Percentiles rank a stretch among this genome's conserved stretches.
Conservation (phyloP, 2,113 vertebrate genomes). For the Caloenas nicobarica region DNA sequence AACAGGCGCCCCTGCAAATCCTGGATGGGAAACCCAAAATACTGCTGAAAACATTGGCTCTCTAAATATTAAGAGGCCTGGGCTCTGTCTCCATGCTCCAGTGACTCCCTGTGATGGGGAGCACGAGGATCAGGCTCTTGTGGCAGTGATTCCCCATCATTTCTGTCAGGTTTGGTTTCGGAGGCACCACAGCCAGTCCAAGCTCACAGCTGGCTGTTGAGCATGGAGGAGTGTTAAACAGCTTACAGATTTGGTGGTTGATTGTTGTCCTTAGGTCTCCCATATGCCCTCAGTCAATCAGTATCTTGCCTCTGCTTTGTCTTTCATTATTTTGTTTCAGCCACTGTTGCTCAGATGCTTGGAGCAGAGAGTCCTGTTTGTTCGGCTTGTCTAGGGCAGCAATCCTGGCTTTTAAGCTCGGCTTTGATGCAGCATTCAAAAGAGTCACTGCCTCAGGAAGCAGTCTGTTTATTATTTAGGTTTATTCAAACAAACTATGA, state of each 20-base stretch:
- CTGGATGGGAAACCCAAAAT: background rate
- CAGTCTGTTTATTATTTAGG: background rate
- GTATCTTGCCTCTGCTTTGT: background rate
- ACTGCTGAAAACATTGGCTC: background rate
- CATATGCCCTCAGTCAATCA: conserved; percentile 34
- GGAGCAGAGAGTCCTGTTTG: background rate
- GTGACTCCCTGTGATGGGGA: accelerated
- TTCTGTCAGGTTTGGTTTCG: background rate
- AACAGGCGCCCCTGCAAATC: conserved; percentile 66
- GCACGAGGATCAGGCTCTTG: background rate
- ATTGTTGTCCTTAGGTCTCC: conserved; percentile 26
- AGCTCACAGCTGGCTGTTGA: background rate
- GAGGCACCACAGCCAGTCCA: background rate
- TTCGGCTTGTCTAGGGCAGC: accelerated
- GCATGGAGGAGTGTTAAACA: background rate
- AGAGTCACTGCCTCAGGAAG: background rate
- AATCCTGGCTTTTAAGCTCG: background rate
- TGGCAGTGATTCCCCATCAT: background rate
- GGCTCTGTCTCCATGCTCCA: background rate
- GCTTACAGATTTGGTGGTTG: background rate
- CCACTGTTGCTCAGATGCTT: background rate
- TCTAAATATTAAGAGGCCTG: background rate
- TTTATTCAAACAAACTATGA: background rate
- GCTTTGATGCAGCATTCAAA: background rate
- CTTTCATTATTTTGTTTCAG: background rate